Evolutionary conservation across 2,113 vertebrate species (phyloP), one percentile per base, ranked within the genome.

Genomic region (Cyphomyrus plagiostoma): DNA sequence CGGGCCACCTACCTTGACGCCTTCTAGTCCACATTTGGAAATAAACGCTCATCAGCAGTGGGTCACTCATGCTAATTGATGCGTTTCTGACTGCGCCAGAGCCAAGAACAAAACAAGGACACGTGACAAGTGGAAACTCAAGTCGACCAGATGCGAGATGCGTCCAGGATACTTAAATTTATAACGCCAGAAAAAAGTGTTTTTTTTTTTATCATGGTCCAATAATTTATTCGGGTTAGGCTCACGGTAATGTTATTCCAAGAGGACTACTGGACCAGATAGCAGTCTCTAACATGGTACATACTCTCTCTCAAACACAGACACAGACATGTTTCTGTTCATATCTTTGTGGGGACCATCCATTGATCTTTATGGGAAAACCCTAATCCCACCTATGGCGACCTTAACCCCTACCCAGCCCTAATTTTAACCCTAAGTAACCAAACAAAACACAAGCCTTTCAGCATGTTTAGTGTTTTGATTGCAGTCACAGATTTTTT

Each of bases 1-100:
- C 42, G 91, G 95, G 94, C 95, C 95, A 96, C 96, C 95, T 95
- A 96, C 95, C 94, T 93, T 90, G 93, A 95, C 92, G 91, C 83
- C 23, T 62, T 90, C 39, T 91, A 89, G 93, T 94, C 93, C 93
- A 95, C 94, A 93, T 94, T 94, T 93, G 92, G 94, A 95, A 96
- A 93, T 94, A 94, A 95, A 91, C 88, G 93, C 95, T 94, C 94
- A 95, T 94, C 93, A 95, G 93, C 94, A 93, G 92, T 89, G 89
- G 94, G 93, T 94, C 94, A 92, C 93, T 94, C 94, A 95, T 95
- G 94, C 93, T 96, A 95, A 95, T 95, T 95, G 62, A 26, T 3
- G 62, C n/a, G 21, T 26, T 26, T 66, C 62, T 66, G 8, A n/a
- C n/a, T n/a, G 62, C n/a, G 3, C 62, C 62, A 4, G n/a, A 66